phyloP scores from a whole-genome alignment of 2,113 vertebrate genomes.

The Machaerirhynchus nigripectus region DNA sequence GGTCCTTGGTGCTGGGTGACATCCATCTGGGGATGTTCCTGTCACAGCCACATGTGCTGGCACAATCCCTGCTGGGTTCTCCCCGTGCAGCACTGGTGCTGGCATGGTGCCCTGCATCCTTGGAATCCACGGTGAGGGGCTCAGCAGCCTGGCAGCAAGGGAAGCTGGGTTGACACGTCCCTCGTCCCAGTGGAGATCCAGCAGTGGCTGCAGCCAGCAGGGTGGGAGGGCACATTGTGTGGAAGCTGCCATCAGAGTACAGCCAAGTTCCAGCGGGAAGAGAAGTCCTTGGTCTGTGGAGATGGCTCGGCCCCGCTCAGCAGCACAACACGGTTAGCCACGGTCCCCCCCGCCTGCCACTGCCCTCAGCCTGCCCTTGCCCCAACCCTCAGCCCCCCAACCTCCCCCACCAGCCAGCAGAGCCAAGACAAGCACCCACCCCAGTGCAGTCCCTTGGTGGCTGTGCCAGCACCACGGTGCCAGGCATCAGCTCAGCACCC shows the following conservation, averaged over 20 bases:
- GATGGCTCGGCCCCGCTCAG: not conserved
- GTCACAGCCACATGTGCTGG: fast-evolving
- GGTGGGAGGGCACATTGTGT: not conserved
- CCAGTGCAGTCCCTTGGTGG: fast-evolving
- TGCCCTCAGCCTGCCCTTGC: not conserved
- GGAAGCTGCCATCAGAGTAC: not conserved
- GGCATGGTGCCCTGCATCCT: not conserved
- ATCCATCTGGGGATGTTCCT: not conserved
- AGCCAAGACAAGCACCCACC: not conserved
- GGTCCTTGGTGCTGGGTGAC: not conserved
- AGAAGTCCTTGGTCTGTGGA: not conserved
- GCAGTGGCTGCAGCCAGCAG: not conserved
- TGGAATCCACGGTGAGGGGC: fast-evolving
- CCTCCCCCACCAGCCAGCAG: not conserved
- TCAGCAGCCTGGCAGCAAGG: not conserved
- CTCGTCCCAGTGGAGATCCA: not conserved
- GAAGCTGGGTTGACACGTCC: not conserved
- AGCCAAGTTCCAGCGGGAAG: not conserved
- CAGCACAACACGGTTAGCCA: not conserved
- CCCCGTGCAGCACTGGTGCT: fast-evolving
- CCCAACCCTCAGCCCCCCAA: not conserved
- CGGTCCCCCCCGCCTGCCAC: fast-evolving
- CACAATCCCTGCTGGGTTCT: not conserved
- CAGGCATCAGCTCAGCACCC: not conserved
- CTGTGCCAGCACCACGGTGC: fast-evolving